phyloP scores from a whole-genome alignment of 2,113 vertebrate species.

The Cyprinodon variegatus region DNA sequence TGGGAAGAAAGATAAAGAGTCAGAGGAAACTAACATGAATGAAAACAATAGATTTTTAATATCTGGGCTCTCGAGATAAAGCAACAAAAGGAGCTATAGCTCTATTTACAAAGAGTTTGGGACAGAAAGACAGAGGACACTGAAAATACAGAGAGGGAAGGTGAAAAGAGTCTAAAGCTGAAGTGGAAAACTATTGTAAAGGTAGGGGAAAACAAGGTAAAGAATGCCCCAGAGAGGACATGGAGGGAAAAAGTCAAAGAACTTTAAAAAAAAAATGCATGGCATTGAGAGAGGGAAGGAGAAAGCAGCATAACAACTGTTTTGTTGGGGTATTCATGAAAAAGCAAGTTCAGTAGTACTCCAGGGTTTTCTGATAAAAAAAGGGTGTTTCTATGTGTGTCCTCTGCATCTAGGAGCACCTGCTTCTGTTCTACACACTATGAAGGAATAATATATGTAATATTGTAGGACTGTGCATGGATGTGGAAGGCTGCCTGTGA shows the following conservation, averaged over 20 bases:
- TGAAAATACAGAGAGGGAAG: slow-evolving; percentile 8
- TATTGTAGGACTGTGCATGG: slow-evolving; percentile 41
- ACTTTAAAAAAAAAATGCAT: slow-evolving; percentile 30
- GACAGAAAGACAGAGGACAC: slow-evolving; percentile 15
- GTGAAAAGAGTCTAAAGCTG: slow-evolving; percentile 18
- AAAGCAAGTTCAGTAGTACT: slow-evolving; percentile 64
- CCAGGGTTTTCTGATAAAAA: slow-evolving; percentile 51
- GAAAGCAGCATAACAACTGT: slow-evolving; percentile 39
- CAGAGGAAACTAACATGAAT: slow-evolving; percentile 35
- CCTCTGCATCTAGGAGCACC: neutral
- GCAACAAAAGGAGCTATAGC: slow-evolving; percentile 35
- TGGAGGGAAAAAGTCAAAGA: neutral
- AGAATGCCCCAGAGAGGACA: slow-evolving; percentile 1
- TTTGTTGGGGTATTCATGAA: slow-evolving; percentile 28
- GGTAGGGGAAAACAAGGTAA: slow-evolving; percentile 24
- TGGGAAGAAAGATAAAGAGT: slow-evolving; percentile 52
- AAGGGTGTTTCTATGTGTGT: neutral
- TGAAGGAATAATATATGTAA: slow-evolving; percentile 23
- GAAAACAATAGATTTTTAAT: slow-evolving; percentile 54
- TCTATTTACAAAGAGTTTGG: slow-evolving; percentile 38
- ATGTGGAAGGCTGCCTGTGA: slow-evolving; percentile 46
- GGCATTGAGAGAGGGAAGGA: slow-evolving; percentile 25
- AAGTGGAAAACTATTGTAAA: slow-evolving; percentile 2
- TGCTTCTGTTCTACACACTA: slow-evolving; percentile 18
- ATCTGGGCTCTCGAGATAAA: slow-evolving; percentile 46